Evolutionary conservation across 2,113 vertebrate species (phyloP), one percentile per base, ranked within the genome.

Genomic region (Gambusia holbrooki): DNA sequence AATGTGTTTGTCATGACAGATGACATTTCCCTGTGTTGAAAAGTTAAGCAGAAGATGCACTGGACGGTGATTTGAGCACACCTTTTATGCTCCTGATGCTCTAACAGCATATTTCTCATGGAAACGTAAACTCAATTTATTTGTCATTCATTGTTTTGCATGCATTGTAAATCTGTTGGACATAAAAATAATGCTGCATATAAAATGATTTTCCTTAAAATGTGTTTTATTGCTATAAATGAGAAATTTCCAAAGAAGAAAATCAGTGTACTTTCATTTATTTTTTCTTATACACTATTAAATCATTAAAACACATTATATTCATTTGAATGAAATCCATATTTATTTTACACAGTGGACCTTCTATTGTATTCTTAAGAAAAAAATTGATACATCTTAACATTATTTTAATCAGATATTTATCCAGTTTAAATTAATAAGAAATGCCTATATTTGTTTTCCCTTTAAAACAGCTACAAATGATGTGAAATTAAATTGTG

Each of bases 1-100:
- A 95, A 97, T 96, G 93, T 93, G 90, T 95, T 96, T 95, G 95
- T 95, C 91, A 88, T 94, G 92, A 87, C 93, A 87, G 94, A 91
- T 91, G 86, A 88, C 84, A 86, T 88, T 84, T 90, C 73, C 74
- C 70, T 81, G 32, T 61, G 83, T 86, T 89, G 95, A 94, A 90
- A 89, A 92, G 86, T 92, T 94, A 83, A 89, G 93, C 86, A 89
- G 85, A 83, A 84, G 74, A 80, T 79, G 83, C 66, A 65, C 66
- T 10, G 72, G 86, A 83, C 84, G 70, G 78, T 80, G 80, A 74
- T 84, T 78, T 89, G 78, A 87, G 30, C 82, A 81, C 35, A 81
- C 79, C 45, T 77, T 74, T 29, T 30, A 51, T 58, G 17, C 69
- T 77, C 77, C 58, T 62, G 25, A 73, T 58, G 15, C 3, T n/a